A percentile compares a stretch with the other conserved stretches of the same genome.
These are phyloP conservation scores for Sipunculus nudus DNA, from an alignment of 2,888 invertebrate genomes.

Conservation along the genomic window DNA sequence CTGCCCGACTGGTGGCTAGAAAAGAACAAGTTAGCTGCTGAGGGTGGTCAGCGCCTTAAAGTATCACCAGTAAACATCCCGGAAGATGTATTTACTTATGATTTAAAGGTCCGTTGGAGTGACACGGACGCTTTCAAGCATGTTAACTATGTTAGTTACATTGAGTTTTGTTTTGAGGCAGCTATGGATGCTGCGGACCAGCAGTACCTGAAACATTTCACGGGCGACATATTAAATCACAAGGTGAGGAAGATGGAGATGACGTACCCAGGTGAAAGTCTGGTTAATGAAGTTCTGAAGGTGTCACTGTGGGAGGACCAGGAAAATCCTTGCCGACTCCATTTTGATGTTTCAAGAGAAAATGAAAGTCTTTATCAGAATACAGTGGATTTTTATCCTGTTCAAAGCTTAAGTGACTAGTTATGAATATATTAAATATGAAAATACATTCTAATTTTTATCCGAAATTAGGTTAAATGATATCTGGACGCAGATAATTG, in stretches of 20 bases:
- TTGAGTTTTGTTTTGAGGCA: constrained; percentile 36
- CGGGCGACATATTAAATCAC: constrained; percentile 37
- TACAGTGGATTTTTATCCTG: constrained; percentile 22
- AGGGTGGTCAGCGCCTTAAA: constrained; percentile 38
- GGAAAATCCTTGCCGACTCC: constrained; percentile 19
- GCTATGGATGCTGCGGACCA: constrained; percentile 32
- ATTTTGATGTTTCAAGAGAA: constrained; percentile 23
- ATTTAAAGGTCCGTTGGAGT: constrained; percentile 32
- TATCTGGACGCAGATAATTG: no score
- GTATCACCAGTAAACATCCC: constrained; percentile 42
- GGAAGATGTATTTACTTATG: constrained; percentile 21
- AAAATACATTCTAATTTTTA: no score
- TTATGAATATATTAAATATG: no score
- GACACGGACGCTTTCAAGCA: constrained; percentile 38
- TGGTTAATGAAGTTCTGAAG: constrained; percentile 48
- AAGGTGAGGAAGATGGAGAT: constrained; percentile 48
- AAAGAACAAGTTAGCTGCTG: constrained; percentile 43
- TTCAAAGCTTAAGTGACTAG: no score
- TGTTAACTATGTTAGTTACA: constrained; percentile 35
- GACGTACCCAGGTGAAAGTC: constrained; percentile 51
- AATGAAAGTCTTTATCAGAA: constrained; percentile 27
- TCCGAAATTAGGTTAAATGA: no score
- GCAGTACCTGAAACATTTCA: constrained; percentile 29
- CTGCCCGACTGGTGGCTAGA: constrained; percentile 57
- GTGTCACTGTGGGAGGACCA: constrained; percentile 48